These are phyloP conservation scores for Pelecanoides urinatrix DNA, from an alignment of 2,113 vertebrate genomes.

Conservation along the genomic window DNA sequence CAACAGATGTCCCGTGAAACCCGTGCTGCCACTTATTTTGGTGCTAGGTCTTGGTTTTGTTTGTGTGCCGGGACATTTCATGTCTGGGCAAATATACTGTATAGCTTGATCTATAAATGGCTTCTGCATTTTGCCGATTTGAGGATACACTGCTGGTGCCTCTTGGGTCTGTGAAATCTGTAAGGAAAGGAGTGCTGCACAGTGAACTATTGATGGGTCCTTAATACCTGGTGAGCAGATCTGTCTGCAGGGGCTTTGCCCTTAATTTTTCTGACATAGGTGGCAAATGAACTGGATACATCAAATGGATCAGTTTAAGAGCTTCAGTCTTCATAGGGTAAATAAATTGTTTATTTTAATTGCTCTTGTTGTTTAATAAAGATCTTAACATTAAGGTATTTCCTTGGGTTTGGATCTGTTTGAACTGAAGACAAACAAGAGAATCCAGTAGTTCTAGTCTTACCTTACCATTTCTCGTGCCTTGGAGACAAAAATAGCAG, in stretches of 20 bases:
- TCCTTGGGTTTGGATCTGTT: neutral
- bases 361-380: neutral
- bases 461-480: neutral
- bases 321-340: neutral
- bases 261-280: neutral
- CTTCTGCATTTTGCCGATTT: neutral
- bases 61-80: neutral
- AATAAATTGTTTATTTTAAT: neutral
- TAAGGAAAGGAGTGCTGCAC: neutral
- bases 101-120: neutral
- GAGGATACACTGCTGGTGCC: neutral
- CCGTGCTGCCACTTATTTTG: neutral
- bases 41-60: neutral
- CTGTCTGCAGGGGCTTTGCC: neutral
- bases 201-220: neutral
- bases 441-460: neutral
- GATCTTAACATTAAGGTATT: neutral
- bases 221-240: neutral
- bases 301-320: neutral
- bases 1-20: neutral
- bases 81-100: neutral
- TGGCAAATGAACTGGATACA: neutral
- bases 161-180: neutral
- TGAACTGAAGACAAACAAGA: neutral
- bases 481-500: neutral